Evolutionary conservation across 2,113 vertebrate genomes (phyloP).

Genomic region (Saiga tatarica): DNA sequence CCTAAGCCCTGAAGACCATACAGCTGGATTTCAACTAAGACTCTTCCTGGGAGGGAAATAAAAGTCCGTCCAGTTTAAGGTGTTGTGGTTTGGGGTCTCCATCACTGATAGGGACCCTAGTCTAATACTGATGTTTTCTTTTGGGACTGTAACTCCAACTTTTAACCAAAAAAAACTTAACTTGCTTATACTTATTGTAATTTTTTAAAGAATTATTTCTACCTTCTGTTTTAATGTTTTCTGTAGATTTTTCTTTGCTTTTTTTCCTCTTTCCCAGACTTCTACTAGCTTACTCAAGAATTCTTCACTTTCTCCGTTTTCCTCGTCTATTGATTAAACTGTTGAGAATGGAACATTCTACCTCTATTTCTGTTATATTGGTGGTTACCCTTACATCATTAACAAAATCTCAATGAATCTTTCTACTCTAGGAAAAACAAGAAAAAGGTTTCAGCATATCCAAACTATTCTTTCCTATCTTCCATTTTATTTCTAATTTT

Average conservation of each 20-base stretch:
- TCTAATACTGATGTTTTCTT: neutral
- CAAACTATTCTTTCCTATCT: neutral
- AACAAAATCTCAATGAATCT: neutral
- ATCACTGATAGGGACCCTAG: neutral
- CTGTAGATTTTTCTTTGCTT: neutral
- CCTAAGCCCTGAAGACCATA: neutral
- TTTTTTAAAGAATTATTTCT: neutral
- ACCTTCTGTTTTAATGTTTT: conserved; percentile 1
- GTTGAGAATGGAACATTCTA: neutral
- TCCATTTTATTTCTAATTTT: neutral
- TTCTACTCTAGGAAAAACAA: neutral
- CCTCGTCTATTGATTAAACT: neutral
- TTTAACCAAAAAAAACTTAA: neutral
- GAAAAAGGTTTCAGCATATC: neutral
- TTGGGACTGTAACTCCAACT: neutral
- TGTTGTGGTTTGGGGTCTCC: neutral
- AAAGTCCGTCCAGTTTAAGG: neutral
- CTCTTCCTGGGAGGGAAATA: neutral
- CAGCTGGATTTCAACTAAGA: neutral
- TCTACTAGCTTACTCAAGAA: neutral
- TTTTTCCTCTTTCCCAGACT: neutral
- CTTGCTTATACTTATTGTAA: neutral
- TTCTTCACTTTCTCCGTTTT: neutral
- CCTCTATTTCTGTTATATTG: neutral
- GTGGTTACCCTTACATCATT: neutral